Conservation (phyloP, 1,140 invertebrate genomes). For the Scaptomyza graminum region DNA sequence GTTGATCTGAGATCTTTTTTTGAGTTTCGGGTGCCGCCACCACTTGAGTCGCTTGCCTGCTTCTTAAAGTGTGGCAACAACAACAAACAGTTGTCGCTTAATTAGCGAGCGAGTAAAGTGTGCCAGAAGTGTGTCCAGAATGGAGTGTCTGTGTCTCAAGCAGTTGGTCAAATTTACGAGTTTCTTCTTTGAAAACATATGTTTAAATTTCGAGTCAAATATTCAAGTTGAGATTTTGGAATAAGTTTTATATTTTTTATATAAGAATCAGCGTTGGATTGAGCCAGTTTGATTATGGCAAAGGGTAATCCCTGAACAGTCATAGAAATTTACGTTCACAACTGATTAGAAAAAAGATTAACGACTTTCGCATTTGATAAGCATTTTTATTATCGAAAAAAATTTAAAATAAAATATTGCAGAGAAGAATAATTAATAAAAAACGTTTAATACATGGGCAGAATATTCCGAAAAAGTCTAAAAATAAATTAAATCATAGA, state of each 20-base stretch:
- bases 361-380: conserved; percentile 8
- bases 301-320: conserved; percentile 2
- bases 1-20: conserved; percentile 15
- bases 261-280: neutral
- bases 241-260: neutral
- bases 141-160: conserved; percentile 1
- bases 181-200: neutral
- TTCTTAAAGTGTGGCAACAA: conserved; percentile 34
- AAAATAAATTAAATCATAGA: too few relatives aligned
- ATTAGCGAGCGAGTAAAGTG: conserved; percentile 67
- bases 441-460: too few relatives aligned
- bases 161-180: conserved; percentile 4
- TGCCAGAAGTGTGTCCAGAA: conserved; percentile 43
- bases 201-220: neutral
- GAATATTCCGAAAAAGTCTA: too few relatives aligned
- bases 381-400: neutral
- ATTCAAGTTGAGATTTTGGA: neutral
- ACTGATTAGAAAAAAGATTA: conserved; percentile 3
- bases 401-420: neutral
- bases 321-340: neutral
- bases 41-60: conserved; percentile 36
- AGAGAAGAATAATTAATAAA: too few relatives aligned
- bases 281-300: neutral
- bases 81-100: conserved; percentile 51
- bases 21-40: conserved; percentile 4